Evolutionary conservation across 2,797 vertebrate genomes (phyloP).

Genomic region (Aselliscus stoliczkanus): DNA sequence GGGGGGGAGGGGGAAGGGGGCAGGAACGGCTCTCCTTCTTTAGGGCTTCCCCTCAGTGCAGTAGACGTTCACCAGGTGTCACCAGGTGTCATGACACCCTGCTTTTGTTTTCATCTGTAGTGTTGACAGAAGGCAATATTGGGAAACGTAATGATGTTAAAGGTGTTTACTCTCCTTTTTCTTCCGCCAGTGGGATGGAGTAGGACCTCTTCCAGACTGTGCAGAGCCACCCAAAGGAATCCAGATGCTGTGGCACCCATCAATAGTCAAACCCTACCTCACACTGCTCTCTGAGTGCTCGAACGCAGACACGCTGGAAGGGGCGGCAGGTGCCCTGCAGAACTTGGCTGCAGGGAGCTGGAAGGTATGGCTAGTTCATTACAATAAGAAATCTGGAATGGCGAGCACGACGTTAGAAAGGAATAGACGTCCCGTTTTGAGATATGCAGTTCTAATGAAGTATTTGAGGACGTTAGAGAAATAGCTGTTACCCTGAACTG

Average conservation of each 20-base stretch:
- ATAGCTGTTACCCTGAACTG: neutral
- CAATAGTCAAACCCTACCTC: constrained; percentile 99
- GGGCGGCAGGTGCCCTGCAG: constrained; percentile 97
- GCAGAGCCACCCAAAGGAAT: constrained; percentile 97
- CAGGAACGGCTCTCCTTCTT: neutral
- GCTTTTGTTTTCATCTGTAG: neutral
- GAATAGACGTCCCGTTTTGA: neutral
- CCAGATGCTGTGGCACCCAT: constrained; percentile 99
- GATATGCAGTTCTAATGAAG: neutral
- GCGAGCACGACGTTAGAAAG: neutral
- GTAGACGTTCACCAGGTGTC: neutral
- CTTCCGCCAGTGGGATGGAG: constrained; percentile 94
- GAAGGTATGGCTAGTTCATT: constrained; percentile 88
- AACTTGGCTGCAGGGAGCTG: constrained; percentile 99
- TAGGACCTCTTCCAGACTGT: constrained; percentile 95
- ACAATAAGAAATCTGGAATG: constrained; percentile 43
- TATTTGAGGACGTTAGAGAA: neutral
- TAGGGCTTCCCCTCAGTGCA: fast-evolving
- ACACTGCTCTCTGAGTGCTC: constrained; percentile 99
- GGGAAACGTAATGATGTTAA: constrained; percentile 1
- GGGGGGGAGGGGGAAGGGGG: too few species aligned
- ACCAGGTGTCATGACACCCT: neutral
- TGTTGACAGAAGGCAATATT: neutral
- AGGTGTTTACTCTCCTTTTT: constrained; percentile 67
- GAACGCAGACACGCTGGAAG: constrained; percentile 98